Percentiles rank a stretch among this genome's conserved stretches.
Conservation (phyloP, 2,797 vertebrate species). For the Erpetoichthys calabaricus region DNA sequence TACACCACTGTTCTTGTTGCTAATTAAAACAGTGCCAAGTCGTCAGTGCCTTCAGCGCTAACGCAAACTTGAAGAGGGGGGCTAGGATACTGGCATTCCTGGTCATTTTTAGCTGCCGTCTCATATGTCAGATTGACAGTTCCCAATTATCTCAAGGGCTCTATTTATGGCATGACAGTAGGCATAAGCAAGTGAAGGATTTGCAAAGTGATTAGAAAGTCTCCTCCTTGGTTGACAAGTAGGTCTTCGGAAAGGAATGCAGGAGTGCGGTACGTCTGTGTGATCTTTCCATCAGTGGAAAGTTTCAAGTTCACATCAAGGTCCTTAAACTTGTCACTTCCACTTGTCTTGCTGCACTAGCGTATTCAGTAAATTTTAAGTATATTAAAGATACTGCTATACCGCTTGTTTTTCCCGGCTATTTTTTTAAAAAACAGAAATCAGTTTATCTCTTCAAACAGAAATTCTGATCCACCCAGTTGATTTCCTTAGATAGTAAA, state of each 20-base stretch:
- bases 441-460: too few species aligned
- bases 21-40: too few species aligned
- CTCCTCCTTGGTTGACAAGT: background rate
- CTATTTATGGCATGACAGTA: background rate
- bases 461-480: too few species aligned
- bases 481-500: too few species aligned
- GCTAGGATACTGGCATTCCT: background rate
- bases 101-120: conserved; percentile 18
- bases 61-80: too few species aligned
- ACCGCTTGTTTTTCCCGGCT: too few species aligned
- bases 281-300: conserved; percentile 1
- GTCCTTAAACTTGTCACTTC: background rate
- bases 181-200: background rate
- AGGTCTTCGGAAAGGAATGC: background rate
- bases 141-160: too few species aligned
- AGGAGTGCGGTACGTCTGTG: background rate
- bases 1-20: too few species aligned
- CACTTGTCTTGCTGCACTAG: background rate
- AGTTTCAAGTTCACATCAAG: background rate
- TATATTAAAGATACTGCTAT: too few species aligned
- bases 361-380: too few species aligned
- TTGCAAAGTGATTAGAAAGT: background rate
- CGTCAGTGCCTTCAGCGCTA: too few species aligned
- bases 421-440: too few species aligned
- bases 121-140: conserved; percentile 15